Base-by-base conservation (phyloP, 2,113 vertebrate genomes). In the Calidris pugnax region DNA sequence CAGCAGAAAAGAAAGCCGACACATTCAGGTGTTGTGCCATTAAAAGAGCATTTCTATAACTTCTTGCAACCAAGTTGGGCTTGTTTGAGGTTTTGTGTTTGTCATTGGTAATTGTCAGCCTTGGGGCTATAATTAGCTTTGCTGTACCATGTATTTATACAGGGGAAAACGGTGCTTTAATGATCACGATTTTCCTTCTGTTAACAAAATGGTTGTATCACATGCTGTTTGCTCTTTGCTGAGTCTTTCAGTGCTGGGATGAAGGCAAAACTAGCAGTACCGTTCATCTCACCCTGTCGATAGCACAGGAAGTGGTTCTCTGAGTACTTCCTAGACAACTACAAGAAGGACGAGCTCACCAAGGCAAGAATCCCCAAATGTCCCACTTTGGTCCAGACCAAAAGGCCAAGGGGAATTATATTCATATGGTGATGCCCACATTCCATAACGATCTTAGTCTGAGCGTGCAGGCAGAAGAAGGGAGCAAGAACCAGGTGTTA, bases 271-370 rank as follows among this genome's bases (percentile, higher is more conserved):
- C 67, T 7, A 39, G 2, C 56, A 39, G 37, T 4, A 14, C 0
- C 4, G 16, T 30, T 79, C 77, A n/a, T 7, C 63, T 18, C 21
- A 0, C 55, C 75, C 63, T 59, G 10, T 5, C 6, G 6, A 4
- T 4, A 66, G 87, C 41, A 18, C 82, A 86, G 93, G 93, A 94
- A 81, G 85, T 48, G 79, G 87, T 88, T 93, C 92, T 90, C 71
- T 43, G 78, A 85, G 43, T 87, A 55, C 73, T 95, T 97, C 82
- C 92, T 92, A 93, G 85, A 35, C 71, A 50, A 64, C 86, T 62
- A 27, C 57, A 4, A 81, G 87, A 55, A 89, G 60, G 69, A 83
- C 66, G 9, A 32, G 23, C 30, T 37, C 48, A 19, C 33, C 73
- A 12, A 63, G 77, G 74, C 87, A 81, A 35, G 66, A 45, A 4